Evolutionary conservation across 2,113 vertebrate species (phyloP), one percentile per base, ranked within the genome.

Genomic region (Thunnus maccoyii): DNA sequence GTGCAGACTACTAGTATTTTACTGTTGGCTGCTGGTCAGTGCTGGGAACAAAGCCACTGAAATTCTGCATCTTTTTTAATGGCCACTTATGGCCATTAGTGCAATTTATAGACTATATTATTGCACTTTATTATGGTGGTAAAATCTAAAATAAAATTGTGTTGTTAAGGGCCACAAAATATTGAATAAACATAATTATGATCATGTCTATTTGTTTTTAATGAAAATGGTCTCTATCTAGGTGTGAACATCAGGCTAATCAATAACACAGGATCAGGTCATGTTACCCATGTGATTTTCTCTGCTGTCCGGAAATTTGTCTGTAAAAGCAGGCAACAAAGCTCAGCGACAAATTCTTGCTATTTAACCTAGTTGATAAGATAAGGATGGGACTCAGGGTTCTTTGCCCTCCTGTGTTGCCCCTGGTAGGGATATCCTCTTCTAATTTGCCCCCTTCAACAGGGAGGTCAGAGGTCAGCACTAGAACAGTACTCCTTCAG

Each of bases 391-490:
- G 30, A n/a, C 12, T 76, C 11, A 10, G 30, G 52, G 2, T 63
- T 72, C 17, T 54, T 30, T 44, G 15, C 62, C 11, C 25, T 18
- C 20, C 7, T 50, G 22, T 55, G 36, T 50, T 51, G 36, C 57
- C 61, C 36, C 62, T 50, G 27, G 15, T 47, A 3, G 22, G 12
- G 6, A 77, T 76, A 81, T 44, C 72, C 58, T 78, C 54, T 61
- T 61, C 17, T 51, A 9, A 36, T 44, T 12, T 30, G 5, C 47
- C 50, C 36, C 12, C 11, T 46, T 61, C 12, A 13, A 71, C 36
- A 57, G 9, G 2, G 17, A 72, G 82, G 76, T 85, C 80, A 82
- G 60, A 82, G 78, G 70, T 88, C 80, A 87, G 47, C 22, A 54
- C 57, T n/a, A 50, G 25, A 80, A 20, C 0, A 54, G 63, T 63